Conservation (phyloP, 2,888 invertebrate species). For the Molorchus minor region DNA sequence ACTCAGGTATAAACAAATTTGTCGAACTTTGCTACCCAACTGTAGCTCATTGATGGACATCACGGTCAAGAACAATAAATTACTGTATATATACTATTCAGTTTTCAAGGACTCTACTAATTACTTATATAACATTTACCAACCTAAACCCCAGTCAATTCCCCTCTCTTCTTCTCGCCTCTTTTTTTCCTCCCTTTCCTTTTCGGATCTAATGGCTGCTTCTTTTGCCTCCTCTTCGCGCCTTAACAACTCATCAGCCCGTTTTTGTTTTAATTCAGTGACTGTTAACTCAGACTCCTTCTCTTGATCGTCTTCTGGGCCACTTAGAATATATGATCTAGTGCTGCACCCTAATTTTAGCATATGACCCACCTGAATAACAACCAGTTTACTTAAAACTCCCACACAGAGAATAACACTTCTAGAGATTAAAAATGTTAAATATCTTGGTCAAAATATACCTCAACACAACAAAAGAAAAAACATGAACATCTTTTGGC, state of each 20-base stretch:
- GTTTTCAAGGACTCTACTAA: constrained; percentile 1
- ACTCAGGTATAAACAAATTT: no score
- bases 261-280: constrained; percentile 74
- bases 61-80: background rate
- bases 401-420: no score
- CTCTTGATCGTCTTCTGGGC: constrained; percentile 87
- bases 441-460: no score
- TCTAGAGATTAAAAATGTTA: no score
- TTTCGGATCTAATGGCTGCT: constrained; percentile 63
- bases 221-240: constrained; percentile 60
- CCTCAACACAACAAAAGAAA: no score
- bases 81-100: background rate
- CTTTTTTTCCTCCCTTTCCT: constrained; percentile 65
- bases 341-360: constrained; percentile 92
- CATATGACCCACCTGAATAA: constrained; percentile 82
- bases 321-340: constrained; percentile 81
- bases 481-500: no score
- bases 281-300: constrained; percentile 83
- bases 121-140: constrained; percentile 40
- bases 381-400: no score
- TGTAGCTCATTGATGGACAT: no score
- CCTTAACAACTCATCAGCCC: constrained; percentile 55
- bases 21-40: no score
- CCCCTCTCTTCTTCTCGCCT: constrained; percentile 74
- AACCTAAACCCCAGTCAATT: constrained; percentile 93